Conservation (phyloP, 2,113 vertebrate species). For the Scomber colias region DNA sequence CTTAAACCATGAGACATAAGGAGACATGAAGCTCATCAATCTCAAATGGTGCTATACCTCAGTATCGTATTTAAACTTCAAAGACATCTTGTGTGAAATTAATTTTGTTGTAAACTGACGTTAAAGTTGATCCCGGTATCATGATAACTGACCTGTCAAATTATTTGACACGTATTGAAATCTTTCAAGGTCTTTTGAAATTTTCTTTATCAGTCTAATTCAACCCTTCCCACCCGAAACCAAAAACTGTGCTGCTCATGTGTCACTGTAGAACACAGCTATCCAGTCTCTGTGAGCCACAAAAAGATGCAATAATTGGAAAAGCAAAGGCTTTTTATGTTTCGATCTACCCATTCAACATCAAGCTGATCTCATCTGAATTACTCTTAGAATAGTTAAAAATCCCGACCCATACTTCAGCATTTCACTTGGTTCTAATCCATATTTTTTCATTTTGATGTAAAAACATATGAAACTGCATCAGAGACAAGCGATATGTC, state of each 20-base stretch:
- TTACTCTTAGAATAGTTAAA: neutral
- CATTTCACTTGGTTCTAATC: neutral
- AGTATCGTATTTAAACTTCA: constrained; percentile 39
- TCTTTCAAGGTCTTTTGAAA: no score
- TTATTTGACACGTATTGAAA: neutral
- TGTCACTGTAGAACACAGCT: neutral
- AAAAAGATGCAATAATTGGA: neutral
- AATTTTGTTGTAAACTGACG: constrained; percentile 13
- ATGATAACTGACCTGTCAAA: neutral
- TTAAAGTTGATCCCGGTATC: neutral
- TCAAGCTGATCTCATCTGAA: neutral
- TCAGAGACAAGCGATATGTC: neutral
- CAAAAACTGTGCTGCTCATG: neutral
- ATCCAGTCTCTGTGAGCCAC: neutral
- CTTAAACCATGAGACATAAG: constrained; percentile 17
- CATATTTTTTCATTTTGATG: no score
- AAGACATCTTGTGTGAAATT: constrained; percentile 19
- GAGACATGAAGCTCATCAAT: constrained; percentile 1
- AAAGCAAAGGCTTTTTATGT: neutral
- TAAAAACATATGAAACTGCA: neutral
- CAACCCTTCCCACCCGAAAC: no score
- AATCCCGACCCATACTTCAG: neutral
- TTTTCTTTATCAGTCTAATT: no score
- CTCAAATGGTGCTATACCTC: constrained; percentile 48
- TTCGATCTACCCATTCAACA: neutral